These are phyloP conservation scores for Rhodeus uyekii DNA, from an alignment of 2,797 vertebrate genomes.

Conservation along the genomic window DNA sequence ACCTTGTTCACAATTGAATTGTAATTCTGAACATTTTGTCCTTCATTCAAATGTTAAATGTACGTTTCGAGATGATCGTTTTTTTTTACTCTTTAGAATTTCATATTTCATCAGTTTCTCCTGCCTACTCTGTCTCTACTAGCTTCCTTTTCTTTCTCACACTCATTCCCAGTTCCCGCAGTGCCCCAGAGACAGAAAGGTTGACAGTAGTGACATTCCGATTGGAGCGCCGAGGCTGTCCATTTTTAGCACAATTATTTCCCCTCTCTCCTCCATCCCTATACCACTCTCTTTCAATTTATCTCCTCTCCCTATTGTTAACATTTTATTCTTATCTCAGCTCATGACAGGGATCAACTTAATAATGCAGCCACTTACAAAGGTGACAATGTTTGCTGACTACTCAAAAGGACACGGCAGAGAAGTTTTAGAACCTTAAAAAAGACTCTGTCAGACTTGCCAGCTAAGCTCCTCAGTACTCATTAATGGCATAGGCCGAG, in stretches of 20 bases:
- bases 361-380: slow-evolving; percentile 66
- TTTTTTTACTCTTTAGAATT: neutral
- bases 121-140: slow-evolving; percentile 2
- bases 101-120: neutral
- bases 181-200: slow-evolving; percentile 40
- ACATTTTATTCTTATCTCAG: slow-evolving; percentile 58
- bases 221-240: slow-evolving; percentile 52
- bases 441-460: slow-evolving; percentile 56
- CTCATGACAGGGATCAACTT: slow-evolving; percentile 67
- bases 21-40: neutral
- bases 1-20: neutral
- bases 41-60: neutral
- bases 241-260: slow-evolving; percentile 70
- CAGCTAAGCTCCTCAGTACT: slow-evolving; percentile 41
- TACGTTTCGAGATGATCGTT: neutral
- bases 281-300: slow-evolving; percentile 53
- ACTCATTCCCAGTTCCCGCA: neutral
- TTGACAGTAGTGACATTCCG: slow-evolving; percentile 59
- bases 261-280: slow-evolving; percentile 42
- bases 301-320: slow-evolving; percentile 57
- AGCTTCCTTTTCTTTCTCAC: slow-evolving; percentile 7
- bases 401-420: slow-evolving; percentile 58
- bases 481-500: slow-evolving; percentile 33
- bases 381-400: slow-evolving; percentile 63
- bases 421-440: slow-evolving; percentile 54